Evolutionary conservation across 2,888 invertebrate genomes (phyloP).

Genomic region (Cephalotes varians): DNA sequence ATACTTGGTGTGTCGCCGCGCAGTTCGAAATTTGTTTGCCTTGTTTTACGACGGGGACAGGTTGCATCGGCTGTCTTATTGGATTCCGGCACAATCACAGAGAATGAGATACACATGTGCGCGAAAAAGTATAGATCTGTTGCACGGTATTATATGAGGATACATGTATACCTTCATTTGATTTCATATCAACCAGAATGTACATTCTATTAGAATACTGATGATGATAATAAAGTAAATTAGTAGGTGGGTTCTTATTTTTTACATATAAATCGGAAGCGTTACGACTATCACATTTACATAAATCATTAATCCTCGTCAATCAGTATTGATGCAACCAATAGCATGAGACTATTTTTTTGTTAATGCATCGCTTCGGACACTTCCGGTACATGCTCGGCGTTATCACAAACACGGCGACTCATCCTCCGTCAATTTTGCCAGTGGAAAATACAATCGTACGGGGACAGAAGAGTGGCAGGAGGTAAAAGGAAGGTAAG

Average conservation of each 20-base stretch:
- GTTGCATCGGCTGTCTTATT: conserved; percentile 83
- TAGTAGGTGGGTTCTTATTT: neutral
- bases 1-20: conserved; percentile 58
- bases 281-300: neutral
- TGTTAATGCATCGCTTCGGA: neutral
- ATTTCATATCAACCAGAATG: neutral
- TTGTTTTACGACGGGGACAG: conserved; percentile 84
- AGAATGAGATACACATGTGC: conserved; percentile 49
- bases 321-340: neutral
- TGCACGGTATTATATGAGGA: neutral
- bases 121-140: conserved; percentile 41
- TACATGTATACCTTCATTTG: neutral
- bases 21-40: conserved; percentile 84
- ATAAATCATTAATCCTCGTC: neutral
- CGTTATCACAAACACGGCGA: conserved; percentile 26
- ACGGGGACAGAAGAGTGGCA: conserved; percentile 64
- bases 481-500: conserved; percentile 68
- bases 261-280: neutral
- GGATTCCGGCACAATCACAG: conserved; percentile 80
- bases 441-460: conserved; percentile 55
- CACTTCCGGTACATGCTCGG: neutral
- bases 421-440: conserved; percentile 49
- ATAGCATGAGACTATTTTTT: neutral
- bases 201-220: neutral
- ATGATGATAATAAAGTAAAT: neutral